Evolutionary conservation across 2,797 vertebrate genomes (phyloP).

Genomic region (Epinephelus coioides): DNA sequence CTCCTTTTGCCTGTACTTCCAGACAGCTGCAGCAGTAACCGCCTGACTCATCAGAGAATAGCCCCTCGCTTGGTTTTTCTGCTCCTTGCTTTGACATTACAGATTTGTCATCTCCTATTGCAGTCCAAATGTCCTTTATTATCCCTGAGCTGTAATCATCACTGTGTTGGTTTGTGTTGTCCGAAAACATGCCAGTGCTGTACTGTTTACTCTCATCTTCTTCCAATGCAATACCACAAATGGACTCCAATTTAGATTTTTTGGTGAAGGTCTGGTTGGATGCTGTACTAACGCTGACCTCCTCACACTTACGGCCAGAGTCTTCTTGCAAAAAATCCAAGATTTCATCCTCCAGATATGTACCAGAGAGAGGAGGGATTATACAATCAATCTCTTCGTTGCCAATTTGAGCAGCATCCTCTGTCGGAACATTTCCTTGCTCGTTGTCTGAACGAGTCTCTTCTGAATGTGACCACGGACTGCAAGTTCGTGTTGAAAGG

Average conservation of each 20-base stretch:
- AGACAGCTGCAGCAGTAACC: conserved; percentile 91
- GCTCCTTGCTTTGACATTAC: conserved; percentile 81
- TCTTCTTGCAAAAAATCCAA: conserved; percentile 95
- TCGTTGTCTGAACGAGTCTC: conserved; percentile 99
- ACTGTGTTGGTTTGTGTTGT: conserved; percentile 88
- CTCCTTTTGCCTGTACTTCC: conserved; percentile 88
- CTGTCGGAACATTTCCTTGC: conserved; percentile 90
- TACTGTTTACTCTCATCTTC: conserved; percentile 91
- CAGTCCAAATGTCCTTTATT: conserved; percentile 99
- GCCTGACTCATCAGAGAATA: conserved; percentile 90
- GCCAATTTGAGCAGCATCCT: conserved; percentile 91
- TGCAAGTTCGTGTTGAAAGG: conserved; percentile 99
- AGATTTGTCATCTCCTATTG: conserved; percentile 88
- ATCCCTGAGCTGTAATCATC: conserved; percentile 98
- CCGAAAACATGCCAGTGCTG: conserved; percentile 88
- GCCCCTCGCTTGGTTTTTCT: conserved; percentile 88
- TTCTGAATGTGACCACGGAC: conserved; percentile 99
- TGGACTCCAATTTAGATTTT: conserved; percentile 98
- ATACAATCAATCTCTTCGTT: conserved; percentile 92
- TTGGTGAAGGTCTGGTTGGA: conserved; percentile 91
- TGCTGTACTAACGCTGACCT: conserved; percentile 87
- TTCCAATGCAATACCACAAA: conserved; percentile 98
- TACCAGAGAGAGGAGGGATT: conserved; percentile 93
- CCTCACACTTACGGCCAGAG: conserved; percentile 87
- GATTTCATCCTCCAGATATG: conserved; percentile 95